A percentile compares a stretch with the other conserved stretches of the same genome.
These are phyloP conservation scores for Danionella dracula DNA, from an alignment of 2,797 vertebrate species.

Conservation along the genomic window DNA sequence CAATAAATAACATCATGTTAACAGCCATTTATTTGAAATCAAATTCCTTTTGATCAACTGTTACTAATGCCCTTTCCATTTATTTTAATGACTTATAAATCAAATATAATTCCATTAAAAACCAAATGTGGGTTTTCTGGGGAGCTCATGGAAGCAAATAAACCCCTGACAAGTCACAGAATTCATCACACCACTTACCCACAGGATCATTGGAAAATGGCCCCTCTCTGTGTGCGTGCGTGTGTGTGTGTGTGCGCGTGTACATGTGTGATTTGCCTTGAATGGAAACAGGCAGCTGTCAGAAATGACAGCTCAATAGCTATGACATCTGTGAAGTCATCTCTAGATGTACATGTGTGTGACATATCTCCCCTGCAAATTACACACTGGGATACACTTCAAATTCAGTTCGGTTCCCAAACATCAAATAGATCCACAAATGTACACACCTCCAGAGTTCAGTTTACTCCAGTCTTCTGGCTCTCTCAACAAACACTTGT, in stretches of 20 bases:
- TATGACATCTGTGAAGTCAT: conserved; percentile 29
- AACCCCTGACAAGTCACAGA: too few species aligned
- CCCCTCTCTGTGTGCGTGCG: not conserved
- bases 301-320: conserved; percentile 29
- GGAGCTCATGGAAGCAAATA: too few species aligned
- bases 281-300: conserved; percentile 8
- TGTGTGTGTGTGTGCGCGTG: not conserved
- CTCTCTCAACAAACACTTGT: conserved; percentile 10
- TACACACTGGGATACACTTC: conserved; percentile 25
- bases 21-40: too few species aligned
- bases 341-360: conserved; percentile 23
- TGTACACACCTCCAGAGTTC: conserved; percentile 2
- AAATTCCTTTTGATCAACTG: too few species aligned
- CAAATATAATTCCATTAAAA: too few species aligned
- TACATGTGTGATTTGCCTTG: conserved; percentile 2
- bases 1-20: too few species aligned
- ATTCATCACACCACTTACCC: too few species aligned
- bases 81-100: too few species aligned
- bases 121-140: too few species aligned
- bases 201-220: too few species aligned
- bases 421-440: conserved; percentile 27
- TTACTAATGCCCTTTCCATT: too few species aligned
- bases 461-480: conserved; percentile 11
- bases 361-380: conserved; percentile 20
- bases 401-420: conserved; percentile 21